Base-by-base conservation (phyloP, 2,888 invertebrate genomes). In the Aelia acuminata region DNA sequence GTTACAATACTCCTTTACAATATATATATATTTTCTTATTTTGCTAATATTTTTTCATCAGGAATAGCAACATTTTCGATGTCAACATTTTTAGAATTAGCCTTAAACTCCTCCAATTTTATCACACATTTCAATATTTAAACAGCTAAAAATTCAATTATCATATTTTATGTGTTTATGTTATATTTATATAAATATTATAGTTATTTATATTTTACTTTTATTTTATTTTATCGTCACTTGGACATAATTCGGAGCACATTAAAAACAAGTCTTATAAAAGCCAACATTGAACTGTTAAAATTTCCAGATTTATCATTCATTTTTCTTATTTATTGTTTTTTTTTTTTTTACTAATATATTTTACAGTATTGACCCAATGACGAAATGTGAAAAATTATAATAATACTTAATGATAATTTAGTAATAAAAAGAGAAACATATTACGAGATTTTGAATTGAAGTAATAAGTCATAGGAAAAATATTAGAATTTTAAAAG, bases 101-200 rank as follows among this genome's bases (percentile, higher is more conserved):
- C 80, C 43, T 75, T 39, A 75, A 43, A 75, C 39, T n/a, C 43
- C 80, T 80, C n/a, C 43, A 80, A 43, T n/a, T 43, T 80, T 80
- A 80, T 80, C 80, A 80, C 80, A 80, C 80, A 80, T 43, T 47
- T 80, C 80, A n/a, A n/a, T 80, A 80, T 22, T 80, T 47, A 80
- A 80, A n/a, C 10, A 43, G 80, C 80, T 80, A 80, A 43, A 13
- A 13, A 39, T 39, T 22, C 39, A 80, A 80, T 80, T n/a, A n/a
- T 39, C 39, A 75, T 39, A 22, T 75, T 39, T 75, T 80, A n/a
- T 80, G 31, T 35, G 1, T 57, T 57, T 57, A 3, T n/a, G n/a
- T 53, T 53, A 53, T 53, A n/a, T 53, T 5, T 26, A 75, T 75
- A 22, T 75, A 75, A 80, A 80, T 80, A 47, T 15, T 22, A 43